These are phyloP conservation scores for Rhabdomys dilectus DNA, from an alignment of 2,113 vertebrate genomes.

Conservation along the genomic window DNA sequence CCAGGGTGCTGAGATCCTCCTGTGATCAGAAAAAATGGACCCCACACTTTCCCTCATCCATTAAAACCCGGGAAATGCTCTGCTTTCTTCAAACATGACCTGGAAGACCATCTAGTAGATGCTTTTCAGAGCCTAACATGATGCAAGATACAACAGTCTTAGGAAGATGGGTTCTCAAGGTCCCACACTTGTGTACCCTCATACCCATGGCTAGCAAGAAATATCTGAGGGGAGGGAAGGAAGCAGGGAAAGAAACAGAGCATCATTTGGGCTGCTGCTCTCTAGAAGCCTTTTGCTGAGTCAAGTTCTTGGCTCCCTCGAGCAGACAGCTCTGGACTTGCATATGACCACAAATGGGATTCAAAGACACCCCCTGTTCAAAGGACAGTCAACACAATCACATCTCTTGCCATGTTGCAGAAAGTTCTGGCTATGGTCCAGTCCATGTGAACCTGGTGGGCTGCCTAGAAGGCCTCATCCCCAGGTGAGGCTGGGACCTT, in stretches of 20 bases:
- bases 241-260: background rate
- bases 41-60: background rate
- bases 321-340: conserved; percentile 50
- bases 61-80: background rate
- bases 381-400: no score
- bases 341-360: conserved; percentile 24
- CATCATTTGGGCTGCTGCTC: background rate
- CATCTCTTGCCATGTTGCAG: background rate
- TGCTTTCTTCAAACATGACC: background rate
- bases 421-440: background rate
- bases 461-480: background rate
- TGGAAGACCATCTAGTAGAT: background rate
- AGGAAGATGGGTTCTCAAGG: background rate
- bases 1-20: background rate
- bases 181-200: background rate
- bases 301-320: background rate
- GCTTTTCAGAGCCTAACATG: background rate
- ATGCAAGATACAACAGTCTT: background rate
- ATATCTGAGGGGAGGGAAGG: background rate
- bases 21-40: background rate
- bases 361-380: conserved; percentile 26
- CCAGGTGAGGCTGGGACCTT: fast-evolving
- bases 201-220: background rate
- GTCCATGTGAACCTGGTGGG: background rate
- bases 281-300: background rate